Percentiles rank a stretch among this genome's conserved stretches.
phyloP scores from a whole-genome alignment of 2,113 vertebrate species.

The Hippocampus zosterae region DNA sequence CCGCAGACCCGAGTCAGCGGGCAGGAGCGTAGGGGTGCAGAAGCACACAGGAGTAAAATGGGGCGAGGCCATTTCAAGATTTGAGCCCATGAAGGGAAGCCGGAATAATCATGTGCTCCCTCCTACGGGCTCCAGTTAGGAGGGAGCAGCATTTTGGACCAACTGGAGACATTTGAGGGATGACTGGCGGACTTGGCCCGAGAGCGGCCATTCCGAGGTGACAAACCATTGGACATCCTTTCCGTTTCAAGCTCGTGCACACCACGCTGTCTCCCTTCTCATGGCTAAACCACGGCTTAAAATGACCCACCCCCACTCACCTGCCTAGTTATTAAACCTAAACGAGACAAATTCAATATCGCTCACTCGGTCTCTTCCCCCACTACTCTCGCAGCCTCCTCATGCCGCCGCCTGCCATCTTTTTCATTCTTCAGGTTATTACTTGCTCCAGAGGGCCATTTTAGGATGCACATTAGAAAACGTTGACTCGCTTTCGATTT shows the following conservation, averaged over 20 bases:
- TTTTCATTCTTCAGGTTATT: constrained; percentile 57
- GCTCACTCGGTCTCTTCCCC: constrained; percentile 2
- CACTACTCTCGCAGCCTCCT: constrained; percentile 9
- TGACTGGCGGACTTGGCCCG: too few relatives aligned
- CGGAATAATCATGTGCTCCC: too few relatives aligned
- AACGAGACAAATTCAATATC: constrained; percentile 60
- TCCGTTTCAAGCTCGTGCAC: background rate
- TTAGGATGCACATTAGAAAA: constrained; percentile 46
- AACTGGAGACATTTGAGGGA: too few relatives aligned
- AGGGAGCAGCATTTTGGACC: too few relatives aligned
- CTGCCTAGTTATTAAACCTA: constrained; percentile 62
- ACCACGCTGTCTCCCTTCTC: background rate
- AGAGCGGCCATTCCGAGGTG: too few relatives aligned
- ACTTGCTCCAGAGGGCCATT: constrained; percentile 52
- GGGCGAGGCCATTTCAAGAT: too few relatives aligned
- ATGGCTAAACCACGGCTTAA: background rate
- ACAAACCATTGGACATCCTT: too few relatives aligned
- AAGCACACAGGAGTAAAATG: too few relatives aligned
- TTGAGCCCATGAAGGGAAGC: too few relatives aligned
- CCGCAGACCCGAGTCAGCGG: too few relatives aligned
- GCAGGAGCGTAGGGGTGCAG: too few relatives aligned
- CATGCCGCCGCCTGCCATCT: background rate
- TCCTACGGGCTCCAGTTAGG: too few relatives aligned
- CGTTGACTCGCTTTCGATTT: constrained; percentile 46
- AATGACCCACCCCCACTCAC: constrained; percentile 49